A percentile compares a stretch with the other conserved stretches of the same genome.
These are phyloP conservation scores for Tillus elongatus DNA, from an alignment of 2,888 invertebrate species.

Conservation along the genomic window DNA sequence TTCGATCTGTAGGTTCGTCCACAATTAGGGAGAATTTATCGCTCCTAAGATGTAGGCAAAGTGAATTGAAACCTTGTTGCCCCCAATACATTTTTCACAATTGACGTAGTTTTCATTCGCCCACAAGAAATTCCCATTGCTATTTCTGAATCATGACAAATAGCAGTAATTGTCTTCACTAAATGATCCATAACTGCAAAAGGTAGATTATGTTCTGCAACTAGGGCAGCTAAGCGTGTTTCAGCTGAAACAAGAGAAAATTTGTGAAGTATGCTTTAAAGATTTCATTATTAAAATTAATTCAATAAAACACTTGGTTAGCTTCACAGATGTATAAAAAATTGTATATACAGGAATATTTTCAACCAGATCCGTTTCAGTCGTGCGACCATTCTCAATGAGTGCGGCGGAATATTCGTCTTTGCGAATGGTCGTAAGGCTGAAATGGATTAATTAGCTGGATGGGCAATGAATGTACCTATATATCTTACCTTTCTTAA, in stretches of 20 bases:
- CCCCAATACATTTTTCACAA: constrained; percentile 21
- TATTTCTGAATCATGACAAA: constrained; percentile 22
- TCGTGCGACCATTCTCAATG: too few species aligned
- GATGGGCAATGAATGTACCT: too few species aligned
- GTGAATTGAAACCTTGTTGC: constrained; percentile 4
- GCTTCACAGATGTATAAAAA: too few species aligned
- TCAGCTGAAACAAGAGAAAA: constrained; percentile 13
- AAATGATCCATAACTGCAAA: constrained; percentile 22
- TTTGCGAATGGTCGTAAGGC: too few species aligned
- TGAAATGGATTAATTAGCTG: too few species aligned
- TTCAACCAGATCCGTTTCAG: too few species aligned
- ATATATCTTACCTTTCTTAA: constrained; percentile 11
- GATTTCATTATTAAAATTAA: too few species aligned
- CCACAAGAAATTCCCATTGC: constrained; percentile 19
- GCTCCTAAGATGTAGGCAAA: constrained; percentile 4
- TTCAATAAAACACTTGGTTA: too few species aligned
- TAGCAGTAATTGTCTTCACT: constrained; percentile 17
- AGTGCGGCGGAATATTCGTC: too few species aligned
- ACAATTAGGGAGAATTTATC: constrained; percentile 16
- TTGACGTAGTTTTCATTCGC: constrained; percentile 20
- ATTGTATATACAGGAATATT: too few species aligned
- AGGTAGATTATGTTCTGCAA: constrained; percentile 25
- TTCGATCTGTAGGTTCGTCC: constrained; percentile 17
- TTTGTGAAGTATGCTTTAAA: too few species aligned
- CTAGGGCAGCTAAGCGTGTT: constrained; percentile 18